Evolutionary conservation across 2,797 vertebrate species (phyloP).

Genomic region (Luscinia luscinia): DNA sequence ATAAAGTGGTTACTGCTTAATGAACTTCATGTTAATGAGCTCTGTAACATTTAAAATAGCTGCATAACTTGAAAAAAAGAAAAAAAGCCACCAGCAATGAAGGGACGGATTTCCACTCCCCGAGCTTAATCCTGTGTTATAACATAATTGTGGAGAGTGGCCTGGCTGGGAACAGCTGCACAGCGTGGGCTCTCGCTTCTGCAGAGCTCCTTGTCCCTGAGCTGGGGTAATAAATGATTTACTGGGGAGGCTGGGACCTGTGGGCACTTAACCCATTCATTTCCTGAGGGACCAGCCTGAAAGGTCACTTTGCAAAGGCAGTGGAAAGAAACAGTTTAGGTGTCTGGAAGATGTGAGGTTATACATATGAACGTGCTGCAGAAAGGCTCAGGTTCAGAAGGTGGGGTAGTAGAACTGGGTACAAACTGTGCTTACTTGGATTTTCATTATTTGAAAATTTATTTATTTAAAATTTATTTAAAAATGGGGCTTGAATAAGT

Average conservation of each 20-base stretch:
- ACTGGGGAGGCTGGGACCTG: slow-evolving; percentile 22
- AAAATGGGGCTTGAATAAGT: neutral
- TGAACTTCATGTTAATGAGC: slow-evolving; percentile 32
- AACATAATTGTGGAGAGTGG: slow-evolving; percentile 30
- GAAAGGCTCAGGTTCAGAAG: neutral
- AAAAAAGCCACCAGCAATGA: neutral
- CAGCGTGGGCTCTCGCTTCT: slow-evolving; percentile 26
- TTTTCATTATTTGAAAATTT: neutral
- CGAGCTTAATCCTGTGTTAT: slow-evolving; percentile 1
- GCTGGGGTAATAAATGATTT: slow-evolving; percentile 59
- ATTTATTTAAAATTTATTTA: neutral
- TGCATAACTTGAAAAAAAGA: neutral
- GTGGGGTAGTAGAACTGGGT: neutral
- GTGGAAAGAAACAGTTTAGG: neutral
- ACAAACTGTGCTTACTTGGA: neutral
- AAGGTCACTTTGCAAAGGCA: slow-evolving; percentile 1
- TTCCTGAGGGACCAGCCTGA: neutral
- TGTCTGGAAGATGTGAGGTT: neutral
- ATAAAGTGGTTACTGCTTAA: slow-evolving; percentile 39
- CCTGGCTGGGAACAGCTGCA: slow-evolving; percentile 58
- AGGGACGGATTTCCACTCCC: neutral
- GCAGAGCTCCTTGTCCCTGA: slow-evolving; percentile 16
- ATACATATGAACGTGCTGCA: neutral
- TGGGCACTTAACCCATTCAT: neutral
- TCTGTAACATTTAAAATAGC: slow-evolving; percentile 45